Percentiles rank a stretch among this genome's conserved stretches.
Conservation (phyloP, 2,797 vertebrate genomes). For the Trachurus trachurus region DNA sequence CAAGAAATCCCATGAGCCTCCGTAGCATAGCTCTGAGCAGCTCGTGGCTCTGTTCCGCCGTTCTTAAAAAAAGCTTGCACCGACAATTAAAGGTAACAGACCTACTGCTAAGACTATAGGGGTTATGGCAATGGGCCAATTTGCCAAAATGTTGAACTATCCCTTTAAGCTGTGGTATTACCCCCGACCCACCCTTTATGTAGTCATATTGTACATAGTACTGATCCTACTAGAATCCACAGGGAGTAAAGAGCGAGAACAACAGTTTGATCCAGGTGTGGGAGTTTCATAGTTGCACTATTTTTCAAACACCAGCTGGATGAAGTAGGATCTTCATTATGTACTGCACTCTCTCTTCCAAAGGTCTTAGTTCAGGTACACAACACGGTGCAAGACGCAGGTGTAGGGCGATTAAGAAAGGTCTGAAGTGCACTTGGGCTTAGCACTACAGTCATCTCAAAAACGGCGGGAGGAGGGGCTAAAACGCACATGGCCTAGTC, state of each 20-base stretch:
- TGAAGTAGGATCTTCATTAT: constrained; percentile 47
- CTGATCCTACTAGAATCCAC: constrained; percentile 29
- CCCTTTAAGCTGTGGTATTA: constrained; percentile 41
- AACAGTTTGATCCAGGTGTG: constrained; percentile 16
- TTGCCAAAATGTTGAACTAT: no score
- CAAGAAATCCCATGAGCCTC: no score
- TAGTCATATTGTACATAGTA: constrained; percentile 43
- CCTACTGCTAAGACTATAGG: no score
- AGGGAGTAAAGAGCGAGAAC: constrained; percentile 5
- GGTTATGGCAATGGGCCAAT: no score
- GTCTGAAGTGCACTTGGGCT: constrained; percentile 57
- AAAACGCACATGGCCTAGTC: constrained; percentile 64
- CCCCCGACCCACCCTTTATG: neutral
- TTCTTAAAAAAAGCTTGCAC: no score
- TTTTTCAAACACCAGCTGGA: constrained; percentile 66
- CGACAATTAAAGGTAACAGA: no score
- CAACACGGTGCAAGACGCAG: constrained; percentile 37
- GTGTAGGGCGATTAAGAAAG: constrained; percentile 17
- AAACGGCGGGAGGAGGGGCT: constrained; percentile 42
- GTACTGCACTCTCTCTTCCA: constrained; percentile 38
- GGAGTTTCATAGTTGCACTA: constrained; percentile 63
- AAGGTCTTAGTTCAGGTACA: constrained; percentile 59
- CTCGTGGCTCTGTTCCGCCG: no score
- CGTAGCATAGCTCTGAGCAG: no score
- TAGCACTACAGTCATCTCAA: constrained; percentile 80